Conservation (phyloP, 2,888 invertebrate genomes). For the Tachystola acroxantha region DNA sequence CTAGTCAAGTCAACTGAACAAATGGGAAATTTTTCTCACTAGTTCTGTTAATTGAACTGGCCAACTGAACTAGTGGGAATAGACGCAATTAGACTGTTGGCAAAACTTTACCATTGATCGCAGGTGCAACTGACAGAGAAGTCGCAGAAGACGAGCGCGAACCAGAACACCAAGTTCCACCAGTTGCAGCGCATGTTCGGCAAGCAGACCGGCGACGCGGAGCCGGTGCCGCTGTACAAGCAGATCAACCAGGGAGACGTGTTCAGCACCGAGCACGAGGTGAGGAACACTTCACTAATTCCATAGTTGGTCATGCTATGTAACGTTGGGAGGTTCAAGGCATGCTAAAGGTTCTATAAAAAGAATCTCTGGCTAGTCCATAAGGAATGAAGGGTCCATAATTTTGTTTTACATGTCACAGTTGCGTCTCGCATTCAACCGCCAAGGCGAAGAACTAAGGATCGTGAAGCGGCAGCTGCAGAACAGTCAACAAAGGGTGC, state of each 20-base stretch:
- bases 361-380: too few relatives aligned
- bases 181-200: slow-evolving; percentile 88
- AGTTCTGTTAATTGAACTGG: too few relatives aligned
- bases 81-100: too few relatives aligned
- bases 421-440: slow-evolving; percentile 86
- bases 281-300: too few relatives aligned
- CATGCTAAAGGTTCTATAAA: too few relatives aligned
- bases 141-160: slow-evolving; percentile 85
- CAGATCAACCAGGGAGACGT: slow-evolving; percentile 80
- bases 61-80: too few relatives aligned
- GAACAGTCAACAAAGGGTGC: slow-evolving; percentile 87
- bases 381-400: too few relatives aligned
- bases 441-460: slow-evolving; percentile 88
- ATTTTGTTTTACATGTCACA: slow-evolving; percentile 58
- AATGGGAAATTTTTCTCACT: too few relatives aligned
- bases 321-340: too few relatives aligned
- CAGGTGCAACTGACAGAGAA: slow-evolving; percentile 76
- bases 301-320: too few relatives aligned
- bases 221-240: slow-evolving; percentile 74
- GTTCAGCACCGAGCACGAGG: slow-evolving; percentile 79
- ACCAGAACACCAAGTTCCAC: slow-evolving; percentile 89
- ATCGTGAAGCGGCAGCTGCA: slow-evolving; percentile 86
- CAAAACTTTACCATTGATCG: too few relatives aligned
- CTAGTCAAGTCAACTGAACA: too few relatives aligned
- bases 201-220: slow-evolving; percentile 69